phyloP scores from a whole-genome alignment of 35 echinoderm and acorn worm species.

The Heliocidaris erythrogramma region DNA sequence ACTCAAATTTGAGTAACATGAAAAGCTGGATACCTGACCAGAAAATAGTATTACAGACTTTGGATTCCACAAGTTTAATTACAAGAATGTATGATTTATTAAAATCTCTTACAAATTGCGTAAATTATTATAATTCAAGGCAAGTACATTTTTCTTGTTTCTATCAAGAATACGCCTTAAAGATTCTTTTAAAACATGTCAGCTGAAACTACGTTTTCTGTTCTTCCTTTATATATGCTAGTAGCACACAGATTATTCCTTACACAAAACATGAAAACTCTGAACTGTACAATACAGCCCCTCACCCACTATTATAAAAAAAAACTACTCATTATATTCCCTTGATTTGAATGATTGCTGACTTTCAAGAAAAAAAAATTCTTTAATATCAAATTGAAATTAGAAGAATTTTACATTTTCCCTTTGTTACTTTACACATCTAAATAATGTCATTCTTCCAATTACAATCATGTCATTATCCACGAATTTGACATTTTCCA shows the following conservation, averaged over 20 bases:
- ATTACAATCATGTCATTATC: not conserved
- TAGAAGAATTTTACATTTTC: not conserved
- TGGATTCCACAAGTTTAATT: not conserved
- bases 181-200: not conserved
- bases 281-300: not conserved
- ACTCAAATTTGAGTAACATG: too few relatives aligned
- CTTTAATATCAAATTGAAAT: not conserved
- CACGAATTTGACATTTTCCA: not conserved
- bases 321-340: too few relatives aligned
- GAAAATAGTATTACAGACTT: not conserved
- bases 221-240: not conserved
- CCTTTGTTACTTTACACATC: not conserved
- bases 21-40: not conserved
- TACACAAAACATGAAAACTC: not conserved
- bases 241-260: not conserved
- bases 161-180: not conserved
- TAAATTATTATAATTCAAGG: not conserved
- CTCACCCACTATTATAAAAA: too few relatives aligned
- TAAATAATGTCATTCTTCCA: not conserved
- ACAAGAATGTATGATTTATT: not conserved
- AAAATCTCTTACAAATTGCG: not conserved
- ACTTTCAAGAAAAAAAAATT: not conserved
- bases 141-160: not conserved
- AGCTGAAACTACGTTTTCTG: not conserved
- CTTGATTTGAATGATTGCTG: too few relatives aligned